These are phyloP conservation scores for Chaetodon auriga DNA, from an alignment of 2,113 vertebrate genomes.

Conservation along the genomic window DNA sequence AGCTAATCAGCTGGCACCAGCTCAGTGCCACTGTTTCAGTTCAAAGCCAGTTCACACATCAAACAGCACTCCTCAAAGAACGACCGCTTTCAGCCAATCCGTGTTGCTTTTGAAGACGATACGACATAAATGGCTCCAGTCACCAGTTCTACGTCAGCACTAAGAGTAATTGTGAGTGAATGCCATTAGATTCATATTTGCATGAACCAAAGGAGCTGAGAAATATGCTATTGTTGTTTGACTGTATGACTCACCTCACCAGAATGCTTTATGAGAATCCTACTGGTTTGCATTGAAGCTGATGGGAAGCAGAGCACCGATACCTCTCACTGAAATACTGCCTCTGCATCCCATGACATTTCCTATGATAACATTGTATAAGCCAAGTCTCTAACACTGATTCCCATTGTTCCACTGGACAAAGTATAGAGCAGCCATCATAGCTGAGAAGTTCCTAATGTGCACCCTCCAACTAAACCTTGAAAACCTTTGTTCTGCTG, in stretches of 20 bases:
- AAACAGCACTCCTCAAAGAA: slow-evolving; percentile 11
- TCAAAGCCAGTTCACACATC: slow-evolving; percentile 27
- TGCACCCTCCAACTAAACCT: slow-evolving; percentile 29
- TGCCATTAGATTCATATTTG: slow-evolving; percentile 13
- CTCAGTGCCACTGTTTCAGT: background rate
- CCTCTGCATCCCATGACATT: slow-evolving; percentile 39
- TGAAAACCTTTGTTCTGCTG: slow-evolving; percentile 32
- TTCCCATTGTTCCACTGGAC: slow-evolving; percentile 36
- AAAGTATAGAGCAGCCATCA: slow-evolving; percentile 18
- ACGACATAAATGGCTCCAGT: slow-evolving; percentile 2
- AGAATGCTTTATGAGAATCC: slow-evolving; percentile 15
- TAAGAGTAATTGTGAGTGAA: background rate
- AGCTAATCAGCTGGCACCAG: slow-evolving; percentile 24
- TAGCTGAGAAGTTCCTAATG: background rate
- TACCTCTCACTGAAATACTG: slow-evolving; percentile 8
- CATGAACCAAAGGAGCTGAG: slow-evolving; percentile 21
- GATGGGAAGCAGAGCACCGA: slow-evolving; percentile 22
- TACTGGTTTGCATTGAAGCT: slow-evolving; percentile 5
- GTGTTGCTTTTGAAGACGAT: background rate
- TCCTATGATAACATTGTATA: slow-evolving; percentile 36
- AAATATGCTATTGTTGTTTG: slow-evolving; percentile 28
- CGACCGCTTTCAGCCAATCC: background rate
- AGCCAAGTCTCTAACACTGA: background rate
- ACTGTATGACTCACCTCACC: slow-evolving; percentile 40
- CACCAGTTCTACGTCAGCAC: slow-evolving; percentile 6